Base-by-base conservation (phyloP, 2,797 vertebrate species). In the Sphaeramia orbicularis region DNA sequence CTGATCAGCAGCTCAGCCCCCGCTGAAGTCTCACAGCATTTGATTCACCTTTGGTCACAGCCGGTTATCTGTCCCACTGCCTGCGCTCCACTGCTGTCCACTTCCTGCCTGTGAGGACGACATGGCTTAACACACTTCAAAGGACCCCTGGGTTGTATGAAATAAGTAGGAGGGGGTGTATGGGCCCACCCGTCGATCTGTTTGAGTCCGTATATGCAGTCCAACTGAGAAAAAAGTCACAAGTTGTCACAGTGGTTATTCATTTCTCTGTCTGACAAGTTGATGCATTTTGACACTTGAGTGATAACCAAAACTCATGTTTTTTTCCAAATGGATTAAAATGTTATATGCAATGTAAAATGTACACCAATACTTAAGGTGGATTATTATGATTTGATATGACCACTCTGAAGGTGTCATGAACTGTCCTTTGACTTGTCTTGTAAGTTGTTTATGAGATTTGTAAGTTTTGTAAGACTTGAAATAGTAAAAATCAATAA, bases 11-110 rank as follows among this genome's bases (percentile, higher is more conserved):
- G n/a, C n/a, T n/a, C n/a, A n/a, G n/a, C n/a, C n/a, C n/a, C n/a
- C n/a, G n/a, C n/a, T n/a, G n/a, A n/a, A n/a, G n/a, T n/a, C n/a
- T 24, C 21, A 24, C 21, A 24, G 21, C 21, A 55, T 68, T 52
- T 67, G 42, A 72, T 32, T 54, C 21, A 9, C 60, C 15, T 24
- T 51, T 12, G 45, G 57, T 62, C 55, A 59, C 45, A 32, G 41
- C 32, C 44, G 16, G 58, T 55, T 56, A 30, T 74, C 64, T 48
- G 41, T 78, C 59, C 65, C 53, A 47, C 57, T 63, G 14, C 0
- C 21, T 54, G 74, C 7, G 68, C 41, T 68, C 53, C 65, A 6
- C 57, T 10, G 41, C 52, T 49, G 30, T 15, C n/a, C 12, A 47
- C 19, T 60, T 71, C 61, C 30, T 48, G 44, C 50, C 40, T 35